phyloP scores from a whole-genome alignment of 92 coral and sea anemone genomes.

The Heteractis magnifica region DNA sequence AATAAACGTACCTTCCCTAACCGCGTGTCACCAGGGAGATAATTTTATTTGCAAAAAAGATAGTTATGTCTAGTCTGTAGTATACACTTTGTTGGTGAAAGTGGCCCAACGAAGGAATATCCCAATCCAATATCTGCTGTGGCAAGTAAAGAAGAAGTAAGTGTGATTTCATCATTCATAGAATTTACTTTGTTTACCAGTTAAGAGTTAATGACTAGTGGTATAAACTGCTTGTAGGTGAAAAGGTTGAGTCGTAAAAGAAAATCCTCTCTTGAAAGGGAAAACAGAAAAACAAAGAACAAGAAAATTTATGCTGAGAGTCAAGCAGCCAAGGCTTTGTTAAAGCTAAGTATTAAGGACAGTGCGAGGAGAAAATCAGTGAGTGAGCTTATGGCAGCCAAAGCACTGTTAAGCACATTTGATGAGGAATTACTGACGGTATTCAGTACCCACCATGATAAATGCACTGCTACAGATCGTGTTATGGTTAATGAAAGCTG shows the following conservation, averaged over 20 bases:
- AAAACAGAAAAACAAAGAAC: slow-evolving; percentile 36
- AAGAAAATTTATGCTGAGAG: slow-evolving; percentile 53
- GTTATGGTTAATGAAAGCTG: not conserved
- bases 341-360: slow-evolving; percentile 42
- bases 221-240: slow-evolving; percentile 36
- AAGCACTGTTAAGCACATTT: slow-evolving; percentile 15
- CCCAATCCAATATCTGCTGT: slow-evolving; percentile 50
- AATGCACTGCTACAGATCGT: not conserved
- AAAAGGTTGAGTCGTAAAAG: slow-evolving; percentile 43
- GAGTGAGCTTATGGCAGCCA: slow-evolving; percentile 51
- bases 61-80: slow-evolving; percentile 55
- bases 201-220: not conserved
- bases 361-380: slow-evolving; percentile 28
- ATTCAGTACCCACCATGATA: slow-evolving; percentile 4
- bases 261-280: slow-evolving; percentile 50
- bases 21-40: too few species aligned
- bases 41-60: slow-evolving; percentile 43
- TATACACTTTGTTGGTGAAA: slow-evolving; percentile 50
- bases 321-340: slow-evolving; percentile 52
- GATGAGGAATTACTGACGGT: not conserved
- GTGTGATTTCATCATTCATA: not conserved
- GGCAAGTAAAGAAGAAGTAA: slow-evolving; percentile 48
- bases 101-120: slow-evolving; percentile 47
- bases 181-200: not conserved
- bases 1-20: too few species aligned